Evolutionary conservation across 1,140 invertebrate species (phyloP).

Genomic region (Mamestra configurata): DNA sequence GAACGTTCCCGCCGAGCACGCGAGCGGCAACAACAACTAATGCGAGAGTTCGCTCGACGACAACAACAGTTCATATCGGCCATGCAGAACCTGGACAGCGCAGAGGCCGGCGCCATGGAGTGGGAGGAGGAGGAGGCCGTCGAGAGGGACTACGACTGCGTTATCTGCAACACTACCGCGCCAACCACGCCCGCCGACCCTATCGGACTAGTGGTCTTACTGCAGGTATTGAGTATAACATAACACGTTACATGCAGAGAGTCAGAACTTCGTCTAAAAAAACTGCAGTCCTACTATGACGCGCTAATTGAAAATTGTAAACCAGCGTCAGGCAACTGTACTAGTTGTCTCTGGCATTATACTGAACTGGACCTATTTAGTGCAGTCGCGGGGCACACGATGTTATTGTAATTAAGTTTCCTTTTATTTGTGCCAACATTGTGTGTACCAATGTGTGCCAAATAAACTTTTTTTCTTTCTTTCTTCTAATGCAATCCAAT

Average conservation of each 20-base stretch:
- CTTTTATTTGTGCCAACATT: too few relatives aligned
- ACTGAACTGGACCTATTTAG: too few relatives aligned
- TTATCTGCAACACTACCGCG: slow-evolving; percentile 97
- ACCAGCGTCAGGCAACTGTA: too few relatives aligned
- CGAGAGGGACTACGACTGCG: slow-evolving; percentile 96
- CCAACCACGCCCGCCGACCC: slow-evolving; percentile 95
- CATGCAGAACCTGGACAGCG: slow-evolving; percentile 89
- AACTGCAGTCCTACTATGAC: too few relatives aligned
- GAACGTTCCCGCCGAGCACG: slow-evolving; percentile 94
- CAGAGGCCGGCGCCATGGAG: slow-evolving; percentile 90
- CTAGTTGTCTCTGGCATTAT: too few relatives aligned
- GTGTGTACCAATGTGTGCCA: too few relatives aligned
- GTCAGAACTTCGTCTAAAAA: too few relatives aligned
- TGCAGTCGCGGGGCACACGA: too few relatives aligned
- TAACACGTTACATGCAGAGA: slow-evolving; percentile 96
- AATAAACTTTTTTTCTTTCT: too few relatives aligned
- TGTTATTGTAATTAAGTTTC: too few relatives aligned
- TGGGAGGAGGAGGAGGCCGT: slow-evolving; percentile 91
- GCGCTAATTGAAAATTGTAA: too few relatives aligned
- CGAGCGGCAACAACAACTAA: slow-evolving; percentile 96
- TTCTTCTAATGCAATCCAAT: too few relatives aligned
- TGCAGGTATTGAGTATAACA: slow-evolving; percentile 91
- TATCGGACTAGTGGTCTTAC: slow-evolving; percentile 96
- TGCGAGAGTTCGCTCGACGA: slow-evolving; percentile 97
- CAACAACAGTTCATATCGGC: slow-evolving; percentile 97